phyloP scores from a whole-genome alignment of 2,113 vertebrate genomes.

The cattle (Bos taurus) region DNA sequence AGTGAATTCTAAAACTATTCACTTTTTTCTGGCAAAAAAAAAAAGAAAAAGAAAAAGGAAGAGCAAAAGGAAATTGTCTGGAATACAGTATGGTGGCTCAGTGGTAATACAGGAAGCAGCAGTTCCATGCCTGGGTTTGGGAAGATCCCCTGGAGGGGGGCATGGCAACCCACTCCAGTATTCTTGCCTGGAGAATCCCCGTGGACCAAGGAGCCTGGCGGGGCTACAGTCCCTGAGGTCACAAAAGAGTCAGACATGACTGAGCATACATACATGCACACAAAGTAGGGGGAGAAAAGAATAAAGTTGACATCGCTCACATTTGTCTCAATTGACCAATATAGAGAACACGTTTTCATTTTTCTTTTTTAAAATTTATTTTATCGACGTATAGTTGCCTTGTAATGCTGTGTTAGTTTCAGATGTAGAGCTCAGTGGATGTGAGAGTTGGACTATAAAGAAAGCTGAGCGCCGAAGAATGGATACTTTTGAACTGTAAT shows the following conservation, averaged over 20 bases:
- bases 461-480: fast-evolving
- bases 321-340: background rate
- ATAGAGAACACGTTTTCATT: background rate
- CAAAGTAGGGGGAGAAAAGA: background rate
- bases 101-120: background rate
- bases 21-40: background rate
- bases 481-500: too few relatives aligned
- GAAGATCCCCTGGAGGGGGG: background rate
- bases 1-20: constrained; percentile 15
- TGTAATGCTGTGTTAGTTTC: background rate
- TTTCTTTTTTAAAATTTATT: background rate
- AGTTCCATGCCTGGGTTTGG: fast-evolving
- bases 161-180: background rate
- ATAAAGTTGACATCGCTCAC: fast-evolving
- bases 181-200: background rate
- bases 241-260: fast-evolving
- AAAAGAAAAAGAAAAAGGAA: background rate
- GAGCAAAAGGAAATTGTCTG: background rate
- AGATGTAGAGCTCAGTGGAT: too few relatives aligned
- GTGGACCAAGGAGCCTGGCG: fast-evolving
- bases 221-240: background rate
- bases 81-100: background rate
- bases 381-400: fast-evolving
- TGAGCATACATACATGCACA: fast-evolving
- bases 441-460: too few relatives aligned